Percentiles rank a stretch among this genome's conserved stretches.
phyloP scores from a whole-genome alignment of 2,888 invertebrate species.

The Meiosimyza decipiens region DNA sequence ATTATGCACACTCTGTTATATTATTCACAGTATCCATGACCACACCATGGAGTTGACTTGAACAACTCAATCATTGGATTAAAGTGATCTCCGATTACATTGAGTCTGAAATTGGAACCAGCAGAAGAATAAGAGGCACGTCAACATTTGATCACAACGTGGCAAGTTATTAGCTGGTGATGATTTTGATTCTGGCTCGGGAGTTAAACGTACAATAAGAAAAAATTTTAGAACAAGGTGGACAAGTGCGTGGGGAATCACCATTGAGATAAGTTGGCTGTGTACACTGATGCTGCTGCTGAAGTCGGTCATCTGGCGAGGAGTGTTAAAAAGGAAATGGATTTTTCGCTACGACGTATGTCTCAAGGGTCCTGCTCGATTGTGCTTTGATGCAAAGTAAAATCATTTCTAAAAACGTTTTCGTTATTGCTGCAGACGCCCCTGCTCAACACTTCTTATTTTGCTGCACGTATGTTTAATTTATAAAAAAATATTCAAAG shows the following conservation, averaged over 20 bases:
- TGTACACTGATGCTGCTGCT: conserved; percentile 90
- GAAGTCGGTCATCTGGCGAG: conserved; percentile 90
- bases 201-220: no score
- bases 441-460: no score
- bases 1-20: no score
- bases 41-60: conserved; percentile 89
- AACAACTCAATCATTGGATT: conserved; percentile 94
- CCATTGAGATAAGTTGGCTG: conserved; percentile 76
- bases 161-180: conserved; percentile 96
- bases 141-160: conserved; percentile 81
- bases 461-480: no score
- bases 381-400: no score
- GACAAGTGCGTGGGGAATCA: conserved; percentile 71
- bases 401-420: no score
- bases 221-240: conserved; percentile 73
- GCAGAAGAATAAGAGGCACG: conserved; percentile 76
- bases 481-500: no score
- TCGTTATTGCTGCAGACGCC: no score
- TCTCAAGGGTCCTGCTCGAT: no score
- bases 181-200: no score
- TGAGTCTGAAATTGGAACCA: conserved; percentile 84
- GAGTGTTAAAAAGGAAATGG: conserved; percentile 68
- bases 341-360: conserved; percentile 55
- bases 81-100: conserved; percentile 90
- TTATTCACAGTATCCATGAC: no score